These are phyloP conservation scores for Drosophila antonietae DNA, from an alignment of 2,888 invertebrate genomes.

Conservation along the genomic window DNA sequence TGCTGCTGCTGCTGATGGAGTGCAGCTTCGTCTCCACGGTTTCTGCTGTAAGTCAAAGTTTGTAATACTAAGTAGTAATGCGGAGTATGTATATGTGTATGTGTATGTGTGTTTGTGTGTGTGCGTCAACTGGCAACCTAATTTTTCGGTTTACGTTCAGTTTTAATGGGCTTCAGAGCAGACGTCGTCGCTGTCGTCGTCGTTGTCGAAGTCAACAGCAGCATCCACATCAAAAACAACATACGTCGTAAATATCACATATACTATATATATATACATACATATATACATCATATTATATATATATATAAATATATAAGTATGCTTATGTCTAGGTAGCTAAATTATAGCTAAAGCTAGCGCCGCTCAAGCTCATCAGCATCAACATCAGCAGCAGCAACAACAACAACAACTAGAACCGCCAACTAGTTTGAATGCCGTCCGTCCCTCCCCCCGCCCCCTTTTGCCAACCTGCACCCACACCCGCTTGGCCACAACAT, in stretches of 20 bases:
- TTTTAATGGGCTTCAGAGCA: conserved; percentile 64
- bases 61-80: conserved; percentile 17
- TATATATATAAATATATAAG: background rate
- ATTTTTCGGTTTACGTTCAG: conserved; percentile 64
- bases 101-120: conserved; percentile 23
- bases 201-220: conserved; percentile 25
- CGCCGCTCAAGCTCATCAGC: conserved; percentile 50
- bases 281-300: background rate
- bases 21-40: conserved; percentile 27
- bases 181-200: conserved; percentile 9
- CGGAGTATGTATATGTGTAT: background rate
- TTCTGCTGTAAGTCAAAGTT: conserved; percentile 35
- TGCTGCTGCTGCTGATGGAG: conserved; percentile 21
- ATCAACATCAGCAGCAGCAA: conserved; percentile 42
- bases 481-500: background rate
- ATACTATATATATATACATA: background rate
- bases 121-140: conserved; percentile 53
- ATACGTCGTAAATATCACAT: conserved; percentile 11
- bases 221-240: conserved; percentile 50
- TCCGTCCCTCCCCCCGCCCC: background rate
- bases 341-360: conserved; percentile 60
- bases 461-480: background rate
- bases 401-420: conserved; percentile 41
- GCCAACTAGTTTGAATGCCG: conserved; percentile 49
- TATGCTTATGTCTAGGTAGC: conserved; percentile 27